Conservation (phyloP, 2,113 vertebrate genomes). For the Peromyscus californicus region DNA sequence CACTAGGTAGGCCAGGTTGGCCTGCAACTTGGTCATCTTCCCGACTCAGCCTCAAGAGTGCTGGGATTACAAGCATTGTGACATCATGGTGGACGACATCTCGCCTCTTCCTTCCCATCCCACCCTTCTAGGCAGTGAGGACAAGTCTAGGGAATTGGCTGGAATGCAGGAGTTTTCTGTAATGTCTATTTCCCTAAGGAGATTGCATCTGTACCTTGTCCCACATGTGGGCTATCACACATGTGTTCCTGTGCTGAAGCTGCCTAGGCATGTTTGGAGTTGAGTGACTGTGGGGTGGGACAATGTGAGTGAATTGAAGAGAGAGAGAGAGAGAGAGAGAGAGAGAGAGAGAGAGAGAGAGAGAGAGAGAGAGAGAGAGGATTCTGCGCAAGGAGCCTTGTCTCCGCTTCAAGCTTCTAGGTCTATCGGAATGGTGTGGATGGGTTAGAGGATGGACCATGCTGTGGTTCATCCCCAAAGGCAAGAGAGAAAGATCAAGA, state of each 20-base stretch:
- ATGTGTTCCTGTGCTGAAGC: background rate
- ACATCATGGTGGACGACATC: background rate
- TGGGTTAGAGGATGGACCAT: background rate
- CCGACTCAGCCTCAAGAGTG: background rate
- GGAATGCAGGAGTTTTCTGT: background rate
- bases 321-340: too few relatives aligned
- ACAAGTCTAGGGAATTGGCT: background rate
- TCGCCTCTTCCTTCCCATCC: background rate
- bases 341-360: too few relatives aligned
- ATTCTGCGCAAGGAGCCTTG: background rate
- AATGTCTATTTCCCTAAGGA: background rate
- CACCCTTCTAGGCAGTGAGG: background rate
- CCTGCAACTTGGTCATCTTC: background rate
- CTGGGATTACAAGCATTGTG: background rate
- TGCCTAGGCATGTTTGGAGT: background rate
- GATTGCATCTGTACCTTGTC: background rate
- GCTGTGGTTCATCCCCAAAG: background rate
- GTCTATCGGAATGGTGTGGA: background rate
- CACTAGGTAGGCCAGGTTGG: background rate
- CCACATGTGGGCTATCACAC: background rate
- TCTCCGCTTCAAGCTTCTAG: slow-evolving; percentile 12
- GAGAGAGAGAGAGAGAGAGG: background rate
- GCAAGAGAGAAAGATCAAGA: background rate
- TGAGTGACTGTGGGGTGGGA: background rate
- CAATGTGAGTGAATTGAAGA: background rate